Evolutionary conservation across 2,888 invertebrate species (phyloP).

Genomic region (Ganaspis brasiliensis): DNA sequence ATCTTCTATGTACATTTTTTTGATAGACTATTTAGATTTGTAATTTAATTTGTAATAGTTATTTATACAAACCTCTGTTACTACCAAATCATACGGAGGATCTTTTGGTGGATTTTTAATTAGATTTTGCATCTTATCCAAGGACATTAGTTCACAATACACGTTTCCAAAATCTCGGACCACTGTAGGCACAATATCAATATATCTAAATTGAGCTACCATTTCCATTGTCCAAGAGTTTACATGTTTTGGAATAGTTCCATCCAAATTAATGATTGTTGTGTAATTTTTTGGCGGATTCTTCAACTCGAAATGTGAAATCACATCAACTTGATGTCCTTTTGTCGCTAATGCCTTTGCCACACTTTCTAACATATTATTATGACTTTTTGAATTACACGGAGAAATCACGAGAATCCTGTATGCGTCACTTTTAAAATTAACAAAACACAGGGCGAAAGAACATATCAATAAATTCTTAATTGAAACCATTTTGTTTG

Average conservation of each 20-base stretch:
- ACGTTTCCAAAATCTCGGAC: slow-evolving; percentile 56
- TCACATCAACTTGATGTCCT: slow-evolving; percentile 52
- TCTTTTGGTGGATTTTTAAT: slow-evolving; percentile 65
- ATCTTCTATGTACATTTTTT: no score
- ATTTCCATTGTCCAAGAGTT: slow-evolving; percentile 63
- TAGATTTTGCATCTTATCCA: slow-evolving; percentile 62
- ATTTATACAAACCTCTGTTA: slow-evolving; percentile 60
- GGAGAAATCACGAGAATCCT: slow-evolving; percentile 52
- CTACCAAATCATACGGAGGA: slow-evolving; percentile 66
- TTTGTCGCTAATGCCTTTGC: slow-evolving; percentile 49
- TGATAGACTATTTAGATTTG: no score
- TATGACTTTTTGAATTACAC: slow-evolving; percentile 50
- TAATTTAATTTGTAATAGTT: background rate
- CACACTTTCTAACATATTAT: slow-evolving; percentile 49
- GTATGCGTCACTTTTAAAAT: no score
- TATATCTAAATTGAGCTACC: background rate
- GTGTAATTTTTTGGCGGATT: slow-evolving; percentile 48
- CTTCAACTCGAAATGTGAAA: slow-evolving; percentile 50
- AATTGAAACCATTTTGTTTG: no score
- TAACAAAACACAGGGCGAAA: no score
- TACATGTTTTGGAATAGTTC: slow-evolving; percentile 49
- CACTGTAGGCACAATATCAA: slow-evolving; percentile 7
- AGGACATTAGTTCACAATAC: slow-evolving; percentile 62
- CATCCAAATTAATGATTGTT: slow-evolving; percentile 49
- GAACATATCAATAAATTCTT: no score